phyloP scores from a whole-genome alignment of 2,113 vertebrate species.

The Sorex araneus region DNA sequence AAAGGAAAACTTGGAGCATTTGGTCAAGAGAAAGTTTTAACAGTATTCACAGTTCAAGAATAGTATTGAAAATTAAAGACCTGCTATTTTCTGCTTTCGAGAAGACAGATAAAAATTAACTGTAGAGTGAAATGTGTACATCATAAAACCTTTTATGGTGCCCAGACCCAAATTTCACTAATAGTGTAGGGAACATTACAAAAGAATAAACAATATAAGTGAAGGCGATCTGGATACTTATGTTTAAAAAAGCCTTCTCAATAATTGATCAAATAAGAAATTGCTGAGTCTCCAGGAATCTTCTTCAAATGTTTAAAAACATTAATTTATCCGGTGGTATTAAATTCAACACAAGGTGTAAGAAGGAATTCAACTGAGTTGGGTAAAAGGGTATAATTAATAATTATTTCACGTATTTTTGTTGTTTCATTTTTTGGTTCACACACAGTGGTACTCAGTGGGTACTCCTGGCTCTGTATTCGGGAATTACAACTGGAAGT shows the following conservation, averaged over 20 bases:
- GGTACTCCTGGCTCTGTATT: no score
- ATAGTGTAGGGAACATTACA: background rate
- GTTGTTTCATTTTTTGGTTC: no score
- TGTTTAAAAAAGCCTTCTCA: background rate
- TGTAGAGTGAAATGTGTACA: background rate
- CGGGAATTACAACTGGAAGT: no score
- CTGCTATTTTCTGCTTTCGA: background rate
- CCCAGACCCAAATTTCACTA: background rate
- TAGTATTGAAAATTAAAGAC: background rate
- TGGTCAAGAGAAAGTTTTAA: slow-evolving; percentile 39
- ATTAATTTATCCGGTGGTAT: background rate
- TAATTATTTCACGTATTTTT: background rate
- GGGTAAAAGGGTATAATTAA: slow-evolving; percentile 42
- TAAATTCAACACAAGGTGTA: slow-evolving; percentile 31
- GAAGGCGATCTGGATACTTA: background rate
- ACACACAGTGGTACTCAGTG: no score
- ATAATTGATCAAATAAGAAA: background rate
- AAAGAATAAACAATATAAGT: background rate
- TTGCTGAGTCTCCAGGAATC: background rate
- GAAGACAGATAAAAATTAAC: background rate
- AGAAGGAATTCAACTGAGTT: background rate
- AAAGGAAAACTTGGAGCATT: slow-evolving; percentile 51
- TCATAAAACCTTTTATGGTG: background rate
- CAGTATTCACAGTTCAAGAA: background rate
- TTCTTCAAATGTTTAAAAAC: background rate